Evolutionary conservation across 2,113 vertebrate genomes (phyloP).

Genomic region (Sigmodon hispidus): DNA sequence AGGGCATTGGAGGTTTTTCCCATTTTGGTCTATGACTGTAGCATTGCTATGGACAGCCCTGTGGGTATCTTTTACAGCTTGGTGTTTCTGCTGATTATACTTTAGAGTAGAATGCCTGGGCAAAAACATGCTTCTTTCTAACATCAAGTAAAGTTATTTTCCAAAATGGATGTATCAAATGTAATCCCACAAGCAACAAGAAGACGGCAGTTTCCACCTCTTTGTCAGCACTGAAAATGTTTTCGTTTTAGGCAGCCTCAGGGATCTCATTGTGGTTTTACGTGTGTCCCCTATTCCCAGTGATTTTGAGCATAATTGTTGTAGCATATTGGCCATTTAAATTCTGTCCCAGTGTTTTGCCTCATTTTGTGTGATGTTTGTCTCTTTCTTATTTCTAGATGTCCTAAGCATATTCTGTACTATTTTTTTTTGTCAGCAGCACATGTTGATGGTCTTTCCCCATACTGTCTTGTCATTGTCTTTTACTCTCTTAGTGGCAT

Average conservation of each 20-base stretch:
- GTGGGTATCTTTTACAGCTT: rapidly evolving
- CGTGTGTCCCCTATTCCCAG: neutral
- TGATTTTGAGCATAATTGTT: neutral
- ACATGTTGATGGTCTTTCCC: neutral
- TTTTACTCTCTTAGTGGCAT: neutral
- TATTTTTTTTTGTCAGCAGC: neutral
- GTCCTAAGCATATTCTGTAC: neutral
- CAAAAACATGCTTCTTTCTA: neutral
- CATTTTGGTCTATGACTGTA: neutral
- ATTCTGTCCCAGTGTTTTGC: neutral
- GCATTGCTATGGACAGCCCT: neutral
- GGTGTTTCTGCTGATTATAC: neutral
- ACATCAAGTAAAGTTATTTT: neutral
- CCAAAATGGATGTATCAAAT: neutral
- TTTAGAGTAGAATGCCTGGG: neutral
- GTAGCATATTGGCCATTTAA: constrained; percentile 5
- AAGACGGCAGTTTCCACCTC: neutral
- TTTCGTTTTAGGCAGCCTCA: neutral
- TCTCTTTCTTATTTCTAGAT: neutral
- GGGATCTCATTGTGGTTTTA: neutral
- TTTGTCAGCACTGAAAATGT: neutral
- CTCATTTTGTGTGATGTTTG: neutral
- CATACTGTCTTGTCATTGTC: neutral
- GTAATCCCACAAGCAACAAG: neutral
- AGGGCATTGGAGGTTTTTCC: neutral